These are phyloP conservation scores for Eufriesea mexicana DNA, from an alignment of 1,140 invertebrate genomes.

Conservation along the genomic window DNA sequence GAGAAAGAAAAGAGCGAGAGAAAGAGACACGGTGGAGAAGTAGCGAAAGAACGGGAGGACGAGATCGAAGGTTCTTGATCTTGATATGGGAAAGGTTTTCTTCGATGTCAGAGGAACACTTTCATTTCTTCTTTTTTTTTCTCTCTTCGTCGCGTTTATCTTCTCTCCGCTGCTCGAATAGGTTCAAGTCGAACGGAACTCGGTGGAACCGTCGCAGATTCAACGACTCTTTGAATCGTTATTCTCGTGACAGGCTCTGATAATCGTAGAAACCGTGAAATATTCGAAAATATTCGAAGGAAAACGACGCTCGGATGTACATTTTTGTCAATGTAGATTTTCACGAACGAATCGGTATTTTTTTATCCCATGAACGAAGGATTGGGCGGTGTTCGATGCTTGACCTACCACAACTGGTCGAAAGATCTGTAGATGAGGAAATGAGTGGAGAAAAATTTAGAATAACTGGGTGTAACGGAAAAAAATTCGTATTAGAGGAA, in stretches of 20 bases:
- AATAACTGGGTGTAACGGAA: too few relatives aligned
- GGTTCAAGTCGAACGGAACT: background rate
- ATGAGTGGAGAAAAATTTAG: too few relatives aligned
- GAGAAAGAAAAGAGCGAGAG: conserved; percentile 56
- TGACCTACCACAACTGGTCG: too few relatives aligned
- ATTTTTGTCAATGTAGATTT: background rate
- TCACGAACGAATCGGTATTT: background rate
- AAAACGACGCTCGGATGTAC: background rate
- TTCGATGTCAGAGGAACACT: conserved; percentile 26
- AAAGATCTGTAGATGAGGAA: too few relatives aligned
- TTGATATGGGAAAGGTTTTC: conserved; percentile 23
- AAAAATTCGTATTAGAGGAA: too few relatives aligned
- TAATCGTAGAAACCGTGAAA: background rate
- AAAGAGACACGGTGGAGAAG: conserved; percentile 36
- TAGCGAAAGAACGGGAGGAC: conserved; percentile 24
- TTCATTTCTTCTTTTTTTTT: background rate
- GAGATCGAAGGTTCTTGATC: conserved; percentile 52
- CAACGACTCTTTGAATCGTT: background rate
- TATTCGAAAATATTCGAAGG: background rate
- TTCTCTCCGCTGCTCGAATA: background rate
- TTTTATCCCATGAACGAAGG: background rate
- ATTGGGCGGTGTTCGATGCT: background rate
- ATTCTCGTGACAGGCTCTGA: background rate
- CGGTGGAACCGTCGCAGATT: conserved; percentile 43
- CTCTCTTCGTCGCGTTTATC: background rate